phyloP scores from a whole-genome alignment of 1,140 invertebrate genomes.

The Drosophila cardini region DNA sequence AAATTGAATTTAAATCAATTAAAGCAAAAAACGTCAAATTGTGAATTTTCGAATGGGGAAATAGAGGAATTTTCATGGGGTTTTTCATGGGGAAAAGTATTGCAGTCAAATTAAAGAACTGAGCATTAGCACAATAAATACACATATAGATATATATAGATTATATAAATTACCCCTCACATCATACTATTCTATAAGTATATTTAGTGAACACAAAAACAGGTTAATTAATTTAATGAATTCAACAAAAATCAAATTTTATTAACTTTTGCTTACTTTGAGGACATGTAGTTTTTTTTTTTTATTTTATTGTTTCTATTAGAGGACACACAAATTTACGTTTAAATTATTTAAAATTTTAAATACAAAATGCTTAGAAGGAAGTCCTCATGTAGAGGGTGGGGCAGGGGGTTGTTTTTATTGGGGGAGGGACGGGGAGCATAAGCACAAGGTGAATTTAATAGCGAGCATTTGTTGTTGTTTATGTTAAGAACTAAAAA shows the following conservation, averaged over 20 bases:
- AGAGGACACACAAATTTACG: constrained; percentile 56
- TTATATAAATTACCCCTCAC: constrained; percentile 24
- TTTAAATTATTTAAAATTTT: constrained; percentile 47
- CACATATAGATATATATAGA: constrained; percentile 67
- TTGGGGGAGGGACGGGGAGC: constrained; percentile 8
- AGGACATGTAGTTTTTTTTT: constrained; percentile 22
- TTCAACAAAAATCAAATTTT: constrained; percentile 41
- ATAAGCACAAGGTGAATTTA: constrained; percentile 59
- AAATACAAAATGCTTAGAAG: constrained; percentile 69
- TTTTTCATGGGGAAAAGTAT: constrained; percentile 36
- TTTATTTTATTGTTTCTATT: constrained; percentile 4
- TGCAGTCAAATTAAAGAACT: constrained; percentile 64
- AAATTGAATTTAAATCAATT: constrained; percentile 11
- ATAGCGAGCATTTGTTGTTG: constrained; percentile 40
- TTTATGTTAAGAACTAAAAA: constrained; percentile 33
- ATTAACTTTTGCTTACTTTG: constrained; percentile 32
- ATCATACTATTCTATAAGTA: constrained; percentile 9
- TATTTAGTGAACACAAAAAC: constrained; percentile 21
- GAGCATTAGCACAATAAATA: constrained; percentile 65
- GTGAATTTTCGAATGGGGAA: constrained; percentile 16
- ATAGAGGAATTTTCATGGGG: constrained; percentile 17
- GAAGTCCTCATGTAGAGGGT: constrained; percentile 11
- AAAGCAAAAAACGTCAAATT: constrained; percentile 14
- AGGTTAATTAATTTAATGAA: neutral
- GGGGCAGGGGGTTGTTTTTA: neutral